Conservation (phyloP, 2,797 vertebrate species). For the Naso thynnoides region DNA sequence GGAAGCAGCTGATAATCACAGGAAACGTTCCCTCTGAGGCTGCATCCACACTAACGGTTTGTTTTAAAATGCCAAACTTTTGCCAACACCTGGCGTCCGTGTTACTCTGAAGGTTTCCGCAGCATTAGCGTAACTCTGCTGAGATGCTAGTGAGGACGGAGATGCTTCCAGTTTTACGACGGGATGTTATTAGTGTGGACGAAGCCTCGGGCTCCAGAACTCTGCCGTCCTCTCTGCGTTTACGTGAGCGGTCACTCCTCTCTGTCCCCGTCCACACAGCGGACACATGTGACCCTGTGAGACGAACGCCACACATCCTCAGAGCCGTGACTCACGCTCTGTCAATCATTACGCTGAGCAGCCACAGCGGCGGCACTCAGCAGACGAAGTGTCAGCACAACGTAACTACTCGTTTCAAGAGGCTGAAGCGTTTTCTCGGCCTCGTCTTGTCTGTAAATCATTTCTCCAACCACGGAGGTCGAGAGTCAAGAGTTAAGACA, state of each 20-base stretch:
- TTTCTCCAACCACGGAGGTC: background rate
- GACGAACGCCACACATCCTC: no score
- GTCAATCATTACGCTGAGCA: slow-evolving; percentile 33
- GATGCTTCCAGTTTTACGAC: no score
- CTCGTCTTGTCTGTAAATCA: background rate
- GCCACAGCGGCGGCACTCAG: background rate
- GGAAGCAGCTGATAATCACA: background rate
- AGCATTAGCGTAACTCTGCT: no score
- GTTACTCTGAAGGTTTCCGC: no score
- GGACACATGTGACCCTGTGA: background rate
- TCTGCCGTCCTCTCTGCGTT: background rate
- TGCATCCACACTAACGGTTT: no score
- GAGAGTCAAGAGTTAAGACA: background rate
- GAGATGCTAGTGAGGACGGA: no score
- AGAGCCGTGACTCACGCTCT: slow-evolving; percentile 15
- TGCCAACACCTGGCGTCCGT: no score
- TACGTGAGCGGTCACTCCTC: background rate
- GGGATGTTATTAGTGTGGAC: no score
- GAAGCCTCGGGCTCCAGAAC: background rate
- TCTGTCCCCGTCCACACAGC: background rate
- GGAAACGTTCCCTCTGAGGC: background rate
- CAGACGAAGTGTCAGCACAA: background rate
- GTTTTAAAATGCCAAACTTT: no score
- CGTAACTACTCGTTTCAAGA: background rate
- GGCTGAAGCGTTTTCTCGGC: background rate